Base-by-base conservation (phyloP, 2,113 vertebrate species). In the Edolisoma coerulescens region DNA sequence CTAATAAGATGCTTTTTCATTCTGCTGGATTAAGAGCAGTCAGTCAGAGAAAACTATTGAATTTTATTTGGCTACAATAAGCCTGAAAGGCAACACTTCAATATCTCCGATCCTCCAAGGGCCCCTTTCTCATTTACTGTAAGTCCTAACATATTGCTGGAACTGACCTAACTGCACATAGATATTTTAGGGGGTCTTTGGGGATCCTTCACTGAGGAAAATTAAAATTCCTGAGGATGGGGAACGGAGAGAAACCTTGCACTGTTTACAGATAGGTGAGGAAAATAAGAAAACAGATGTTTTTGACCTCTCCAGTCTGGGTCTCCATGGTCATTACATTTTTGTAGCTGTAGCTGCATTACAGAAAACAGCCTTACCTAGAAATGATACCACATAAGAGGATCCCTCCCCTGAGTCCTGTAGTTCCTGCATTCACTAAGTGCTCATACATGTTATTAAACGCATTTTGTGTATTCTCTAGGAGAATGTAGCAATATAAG, bases 121-220 rank as follows among this genome's bases (percentile, higher is more conserved):
- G 75, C 89, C 41, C n/a, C 75, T 81, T 88, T 94, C 57, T 95
- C 79, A 82, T 93, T 93, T 92, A 80, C 89, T 90, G 84, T 57
- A 87, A 95, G 82, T 85, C 59, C 12, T 78, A 87, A 92, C 80
- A 75, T 94, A 89, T 60, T 84, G 85, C 57, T 80, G 71, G 79
- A 84, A 75, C 84, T 80, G 76, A 83, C 79, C 90, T 85, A 60
- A 79, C 81, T n/a, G 21, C 41, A 86, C 56, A 60, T 1, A 69
- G 64, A 47, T 81, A 83, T 86, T 77, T 82, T 28, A 87, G 77
- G 56, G 37, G 11, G 27, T 70, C 88, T 89, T 54, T 67, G 33
- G 83, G 53, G 77, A 93, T 65, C 33, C 39, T 49, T 67, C 45
- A 30, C 44, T 0, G 17, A 87, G 39, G 30, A 81, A 92, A 92